Percentiles rank a stretch among this genome's conserved stretches.
phyloP scores from a whole-genome alignment of 1,140 invertebrate species.

The Zaprionus camerounensis region DNA sequence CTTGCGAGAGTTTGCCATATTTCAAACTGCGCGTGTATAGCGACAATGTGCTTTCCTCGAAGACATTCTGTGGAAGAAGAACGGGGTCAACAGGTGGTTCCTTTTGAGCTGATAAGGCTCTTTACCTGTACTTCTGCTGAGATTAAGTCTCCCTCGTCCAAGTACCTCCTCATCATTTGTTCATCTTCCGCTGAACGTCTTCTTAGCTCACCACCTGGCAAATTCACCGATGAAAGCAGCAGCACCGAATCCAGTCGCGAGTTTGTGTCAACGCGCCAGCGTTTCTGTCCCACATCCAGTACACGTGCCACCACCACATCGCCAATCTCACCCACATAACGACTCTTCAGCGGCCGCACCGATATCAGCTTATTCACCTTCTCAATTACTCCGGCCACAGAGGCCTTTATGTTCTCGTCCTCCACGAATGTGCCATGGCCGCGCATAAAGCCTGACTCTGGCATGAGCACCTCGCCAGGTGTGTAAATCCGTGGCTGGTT shows the following conservation, averaged over 20 bases:
- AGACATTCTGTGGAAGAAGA: slow-evolving; percentile 88
- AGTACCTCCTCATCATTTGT: slow-evolving; percentile 97
- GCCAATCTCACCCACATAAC: slow-evolving; percentile 97
- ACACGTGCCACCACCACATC: slow-evolving; percentile 98
- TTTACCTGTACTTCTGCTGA: slow-evolving; percentile 93
- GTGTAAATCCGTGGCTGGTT: slow-evolving; percentile 90
- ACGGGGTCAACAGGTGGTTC: background rate
- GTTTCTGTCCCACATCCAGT: slow-evolving; percentile 87
- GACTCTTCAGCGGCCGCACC: slow-evolving; percentile 94
- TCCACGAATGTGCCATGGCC: slow-evolving; percentile 98
- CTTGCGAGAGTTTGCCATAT: slow-evolving; percentile 97
- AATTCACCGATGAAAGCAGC: slow-evolving; percentile 96
- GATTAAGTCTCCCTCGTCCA: slow-evolving; percentile 98
- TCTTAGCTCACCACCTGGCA: slow-evolving; percentile 94
- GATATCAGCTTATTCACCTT: slow-evolving; percentile 98
- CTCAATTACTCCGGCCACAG: slow-evolving; percentile 96
- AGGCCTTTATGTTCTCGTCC: slow-evolving; percentile 92
- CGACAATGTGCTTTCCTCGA: slow-evolving; percentile 95
- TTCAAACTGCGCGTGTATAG: slow-evolving; percentile 98
- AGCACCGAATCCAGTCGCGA: slow-evolving; percentile 95
- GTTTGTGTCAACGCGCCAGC: slow-evolving; percentile 92
- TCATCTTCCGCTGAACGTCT: slow-evolving; percentile 98
- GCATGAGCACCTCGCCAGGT: slow-evolving; percentile 93
- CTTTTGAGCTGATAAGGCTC: background rate
- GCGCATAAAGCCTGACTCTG: slow-evolving; percentile 94